These are phyloP conservation scores for Pemphredon lugubris DNA, from an alignment of 2,888 invertebrate species.

Conservation along the genomic window DNA sequence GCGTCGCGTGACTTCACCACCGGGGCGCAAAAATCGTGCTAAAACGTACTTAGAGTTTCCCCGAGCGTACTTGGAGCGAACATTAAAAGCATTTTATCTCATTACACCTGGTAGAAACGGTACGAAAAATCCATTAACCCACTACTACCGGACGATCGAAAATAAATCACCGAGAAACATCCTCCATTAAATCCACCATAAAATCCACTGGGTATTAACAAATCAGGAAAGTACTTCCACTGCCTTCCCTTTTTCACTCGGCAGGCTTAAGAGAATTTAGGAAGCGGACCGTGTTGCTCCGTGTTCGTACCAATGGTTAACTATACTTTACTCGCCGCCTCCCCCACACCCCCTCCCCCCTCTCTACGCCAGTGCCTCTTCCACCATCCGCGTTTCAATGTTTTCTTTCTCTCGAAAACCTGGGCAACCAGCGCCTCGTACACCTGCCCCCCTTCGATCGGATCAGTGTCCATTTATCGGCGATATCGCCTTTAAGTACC, in stretches of 20 bases:
- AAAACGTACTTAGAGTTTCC: no score
- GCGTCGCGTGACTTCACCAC: no score
- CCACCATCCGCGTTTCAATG: slow-evolving; percentile 8
- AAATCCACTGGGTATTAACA: slow-evolving; percentile 65
- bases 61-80: neutral
- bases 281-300: slow-evolving; percentile 43
- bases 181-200: slow-evolving; percentile 51
- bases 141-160: slow-evolving; percentile 29
- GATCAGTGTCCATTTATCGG: slow-evolving; percentile 32
- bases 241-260: slow-evolving; percentile 64
- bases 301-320: slow-evolving; percentile 41
- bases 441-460: slow-evolving; percentile 19
- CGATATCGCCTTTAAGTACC: slow-evolving; percentile 31
- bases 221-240: slow-evolving; percentile 63
- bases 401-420: slow-evolving; percentile 8
- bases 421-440: neutral
- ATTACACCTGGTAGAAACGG: slow-evolving; percentile 19
- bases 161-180: slow-evolving; percentile 56
- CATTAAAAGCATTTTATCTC: slow-evolving; percentile 40
- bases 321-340: slow-evolving; percentile 40
- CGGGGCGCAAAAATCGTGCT: neutral
- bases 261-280: slow-evolving; percentile 67
- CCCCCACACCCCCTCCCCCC: neutral
- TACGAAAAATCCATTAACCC: slow-evolving; percentile 52
- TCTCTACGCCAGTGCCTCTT: no score